These are phyloP conservation scores for Parazoanthus swiftii DNA, from an alignment of 92 coral and sea anemone genomes.

Conservation along the genomic window DNA sequence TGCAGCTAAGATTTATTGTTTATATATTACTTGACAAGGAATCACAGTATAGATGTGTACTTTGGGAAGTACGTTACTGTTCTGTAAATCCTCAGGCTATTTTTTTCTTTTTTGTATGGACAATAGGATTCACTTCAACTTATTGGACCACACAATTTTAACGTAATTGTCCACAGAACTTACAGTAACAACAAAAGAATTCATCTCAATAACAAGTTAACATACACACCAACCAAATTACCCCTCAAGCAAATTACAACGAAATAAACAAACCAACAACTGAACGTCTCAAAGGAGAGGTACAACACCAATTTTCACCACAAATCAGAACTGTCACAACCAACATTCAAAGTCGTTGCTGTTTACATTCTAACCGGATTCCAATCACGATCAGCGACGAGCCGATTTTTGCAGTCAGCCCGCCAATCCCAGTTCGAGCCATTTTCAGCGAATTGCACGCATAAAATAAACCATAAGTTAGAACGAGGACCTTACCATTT, in stretches of 20 bases:
- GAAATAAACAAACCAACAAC: slow-evolving; percentile 11
- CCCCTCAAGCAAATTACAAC: background rate
- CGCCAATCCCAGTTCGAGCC: background rate
- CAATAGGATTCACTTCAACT: background rate
- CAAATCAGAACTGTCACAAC: slow-evolving; percentile 28
- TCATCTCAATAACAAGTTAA: slow-evolving; percentile 11
- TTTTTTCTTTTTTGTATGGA: background rate
- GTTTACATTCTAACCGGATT: slow-evolving; percentile 15
- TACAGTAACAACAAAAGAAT: slow-evolving; percentile 45
- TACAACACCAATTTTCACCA: background rate
- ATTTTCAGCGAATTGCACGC: background rate
- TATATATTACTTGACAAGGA: no score
- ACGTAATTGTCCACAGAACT: background rate
- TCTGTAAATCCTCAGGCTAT: no score
- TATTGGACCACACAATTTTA: background rate
- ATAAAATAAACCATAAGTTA: background rate
- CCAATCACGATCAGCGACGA: background rate
- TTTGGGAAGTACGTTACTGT: no score
- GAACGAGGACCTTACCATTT: slow-evolving; percentile 30
- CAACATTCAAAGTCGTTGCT: slow-evolving; percentile 24
- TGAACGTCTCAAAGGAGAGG: background rate
- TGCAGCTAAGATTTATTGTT: no score
- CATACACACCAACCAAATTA: background rate
- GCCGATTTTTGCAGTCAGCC: background rate
- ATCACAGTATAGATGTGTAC: no score